These are phyloP conservation scores for Neoaliturus tenellus DNA, from an alignment of 2,888 invertebrate species.

Conservation along the genomic window DNA sequence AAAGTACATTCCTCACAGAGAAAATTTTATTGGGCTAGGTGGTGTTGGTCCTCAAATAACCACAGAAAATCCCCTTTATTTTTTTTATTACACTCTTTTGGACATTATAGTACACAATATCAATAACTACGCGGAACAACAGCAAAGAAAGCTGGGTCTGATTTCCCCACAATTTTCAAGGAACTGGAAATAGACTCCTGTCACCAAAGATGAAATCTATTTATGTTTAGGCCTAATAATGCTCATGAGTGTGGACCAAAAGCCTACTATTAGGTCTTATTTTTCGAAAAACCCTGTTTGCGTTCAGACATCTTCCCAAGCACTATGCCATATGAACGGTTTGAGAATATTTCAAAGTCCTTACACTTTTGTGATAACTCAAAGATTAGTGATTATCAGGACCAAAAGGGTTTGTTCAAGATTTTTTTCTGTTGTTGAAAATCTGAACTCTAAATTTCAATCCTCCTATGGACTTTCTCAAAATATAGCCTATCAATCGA, in stretches of 20 bases:
- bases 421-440: background rate
- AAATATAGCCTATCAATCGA: background rate
- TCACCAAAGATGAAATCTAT: background rate
- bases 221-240: background rate
- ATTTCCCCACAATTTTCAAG: background rate
- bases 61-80: background rate
- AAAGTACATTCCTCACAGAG: background rate
- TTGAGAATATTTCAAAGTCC: background rate
- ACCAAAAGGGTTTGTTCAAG: background rate
- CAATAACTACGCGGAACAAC: background rate
- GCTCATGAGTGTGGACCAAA: background rate
- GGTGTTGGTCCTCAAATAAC: background rate
- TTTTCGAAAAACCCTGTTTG: background rate
- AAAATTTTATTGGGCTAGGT: background rate
- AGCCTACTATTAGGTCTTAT: background rate
- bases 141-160: background rate
- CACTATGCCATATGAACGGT: background rate
- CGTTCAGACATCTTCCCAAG: background rate
- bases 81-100: background rate
- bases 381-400: background rate
- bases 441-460: background rate
- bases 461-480: background rate
- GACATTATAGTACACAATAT: background rate
- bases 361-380: background rate
- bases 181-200: background rate